Conservation (phyloP, 2,797 vertebrate species). For the Pyrocephalus nanus region DNA sequence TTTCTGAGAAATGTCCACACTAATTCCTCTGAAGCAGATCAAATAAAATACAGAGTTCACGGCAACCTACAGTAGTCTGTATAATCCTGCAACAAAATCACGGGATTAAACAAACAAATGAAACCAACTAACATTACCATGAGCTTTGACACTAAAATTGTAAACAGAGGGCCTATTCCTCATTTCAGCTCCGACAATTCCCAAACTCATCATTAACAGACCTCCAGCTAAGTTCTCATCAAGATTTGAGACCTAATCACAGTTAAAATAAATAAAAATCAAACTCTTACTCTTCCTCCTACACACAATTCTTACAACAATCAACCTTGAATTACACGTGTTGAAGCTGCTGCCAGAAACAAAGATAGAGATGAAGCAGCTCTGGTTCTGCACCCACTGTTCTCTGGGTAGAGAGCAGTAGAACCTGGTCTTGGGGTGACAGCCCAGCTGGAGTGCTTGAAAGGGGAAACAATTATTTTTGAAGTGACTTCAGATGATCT, state of each 20-base stretch:
- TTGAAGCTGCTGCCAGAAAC: background rate
- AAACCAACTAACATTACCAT: background rate
- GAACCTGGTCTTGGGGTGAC: background rate
- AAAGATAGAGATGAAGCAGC: background rate
- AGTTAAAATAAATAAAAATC: background rate
- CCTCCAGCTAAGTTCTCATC: background rate
- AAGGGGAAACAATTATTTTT: too few species aligned
- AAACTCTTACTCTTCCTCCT: background rate
- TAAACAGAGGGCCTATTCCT: too few species aligned
- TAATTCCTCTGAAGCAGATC: background rate
- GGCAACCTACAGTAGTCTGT: background rate
- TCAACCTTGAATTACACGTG: fast-evolving
- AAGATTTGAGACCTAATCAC: background rate
- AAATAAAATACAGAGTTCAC: background rate
- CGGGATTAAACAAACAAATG: background rate
- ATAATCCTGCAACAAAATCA: background rate
- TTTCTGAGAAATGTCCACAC: background rate
- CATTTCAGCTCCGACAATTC: too few species aligned
- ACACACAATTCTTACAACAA: background rate
- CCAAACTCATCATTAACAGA: too few species aligned
- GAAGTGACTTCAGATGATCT: too few species aligned
- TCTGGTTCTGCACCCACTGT: background rate
- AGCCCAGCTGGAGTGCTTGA: too few species aligned
- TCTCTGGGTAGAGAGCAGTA: background rate
- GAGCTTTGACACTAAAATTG: background rate